Evolutionary conservation across 2,888 invertebrate genomes (phyloP), one percentile per base, ranked within the genome.

Genomic region (Galeruca laticollis): DNA sequence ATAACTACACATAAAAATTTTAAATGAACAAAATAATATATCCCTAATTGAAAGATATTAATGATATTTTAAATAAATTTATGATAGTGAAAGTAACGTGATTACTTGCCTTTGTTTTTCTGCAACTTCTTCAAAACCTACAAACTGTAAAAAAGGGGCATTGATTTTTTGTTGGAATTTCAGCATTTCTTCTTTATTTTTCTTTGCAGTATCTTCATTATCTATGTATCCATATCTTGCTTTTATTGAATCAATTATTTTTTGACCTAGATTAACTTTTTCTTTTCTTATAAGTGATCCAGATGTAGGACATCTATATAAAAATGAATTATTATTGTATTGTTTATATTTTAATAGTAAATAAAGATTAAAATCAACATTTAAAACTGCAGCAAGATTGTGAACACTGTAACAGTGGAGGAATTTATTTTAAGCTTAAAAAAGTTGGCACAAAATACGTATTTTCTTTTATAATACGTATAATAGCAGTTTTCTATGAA

Each of bases 251-350:
- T 90, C 89, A 72, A 93, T 88, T 75, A 94, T 90, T 11, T 91
- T 90, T 77, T 89, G 89, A 61, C 93, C 93, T 54, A 91, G 88
- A 66, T 90, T 88, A 6, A 94, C 90, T 86, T 97, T 97, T 76
- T 91, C 92, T 0, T 92, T 92, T 47, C 96, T 90, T 73, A 98
- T 89, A 84, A 98, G 96, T 6, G 97, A 97, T 0, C 96, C 98
- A 51, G 96, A 93, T 1, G 89, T 93, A n/a, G 92, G 90, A 82
- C 91, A 88, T 60, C 91, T 92, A 76, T 69, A 83, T 81, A 54
- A 60, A 60, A 43, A 51, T 37, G 35, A n/a, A 9, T 40, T 60
- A 3, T 64, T 21, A 33, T 11, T 26, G 20, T 47, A 56, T 9
- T 35, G 31, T 37, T 31, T 35, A 43, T 21, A 9, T 47, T 15